These are phyloP conservation scores for Orthonyx spaldingii DNA, from an alignment of 2,113 vertebrate genomes.

Conservation along the genomic window DNA sequence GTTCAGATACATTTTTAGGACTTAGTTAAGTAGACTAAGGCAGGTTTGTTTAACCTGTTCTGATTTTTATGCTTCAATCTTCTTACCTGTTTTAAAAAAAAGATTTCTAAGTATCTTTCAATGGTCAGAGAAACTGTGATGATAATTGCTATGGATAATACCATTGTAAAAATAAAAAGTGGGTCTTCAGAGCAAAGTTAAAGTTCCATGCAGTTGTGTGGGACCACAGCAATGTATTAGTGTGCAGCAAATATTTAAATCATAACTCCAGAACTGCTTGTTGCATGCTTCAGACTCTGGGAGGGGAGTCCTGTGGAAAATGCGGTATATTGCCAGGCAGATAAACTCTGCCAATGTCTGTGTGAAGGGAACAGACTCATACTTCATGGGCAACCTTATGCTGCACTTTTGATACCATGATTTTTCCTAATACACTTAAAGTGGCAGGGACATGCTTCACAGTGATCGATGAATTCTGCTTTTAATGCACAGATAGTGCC, in stretches of 20 bases:
- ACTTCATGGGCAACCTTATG: neutral
- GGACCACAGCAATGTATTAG: neutral
- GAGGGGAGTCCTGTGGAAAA: neutral
- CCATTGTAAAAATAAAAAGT: neutral
- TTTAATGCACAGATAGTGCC: neutral
- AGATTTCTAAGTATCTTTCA: neutral
- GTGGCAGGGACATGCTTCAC: neutral
- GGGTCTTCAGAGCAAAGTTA: neutral
- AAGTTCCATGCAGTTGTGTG: rapidly evolving
- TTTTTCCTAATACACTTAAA: neutral
- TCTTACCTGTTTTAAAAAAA: neutral
- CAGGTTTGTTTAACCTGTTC: neutral
- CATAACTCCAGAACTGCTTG: neutral
- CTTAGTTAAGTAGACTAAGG: neutral
- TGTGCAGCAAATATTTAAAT: neutral
- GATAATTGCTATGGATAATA: neutral
- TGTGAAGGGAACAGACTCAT: neutral
- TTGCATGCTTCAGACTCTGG: neutral
- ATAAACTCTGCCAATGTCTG: neutral
- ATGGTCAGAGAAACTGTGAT: neutral
- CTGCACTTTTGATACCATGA: neutral
- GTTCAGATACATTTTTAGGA: neutral
- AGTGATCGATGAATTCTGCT: neutral
- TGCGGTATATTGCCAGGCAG: neutral
- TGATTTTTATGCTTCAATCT: neutral